Evolutionary conservation across 2,888 invertebrate genomes (phyloP).

Genomic region (Rhopalosiphum nymphaeae): DNA sequence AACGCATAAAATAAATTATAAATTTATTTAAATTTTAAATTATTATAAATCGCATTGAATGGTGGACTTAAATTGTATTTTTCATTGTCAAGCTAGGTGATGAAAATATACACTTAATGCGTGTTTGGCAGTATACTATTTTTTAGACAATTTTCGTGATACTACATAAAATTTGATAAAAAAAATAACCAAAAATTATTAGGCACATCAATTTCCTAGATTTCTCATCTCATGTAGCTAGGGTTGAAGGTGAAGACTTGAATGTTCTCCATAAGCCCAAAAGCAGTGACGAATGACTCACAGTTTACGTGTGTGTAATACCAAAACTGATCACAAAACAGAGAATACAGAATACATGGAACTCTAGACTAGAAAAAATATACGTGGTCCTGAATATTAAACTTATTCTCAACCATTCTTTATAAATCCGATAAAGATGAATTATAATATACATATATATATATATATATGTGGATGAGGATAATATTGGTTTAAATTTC

Average conservation of each 20-base stretch:
- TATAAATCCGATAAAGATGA: constrained; percentile 44
- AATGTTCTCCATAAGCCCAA: constrained; percentile 31
- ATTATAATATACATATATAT: constrained; percentile 13
- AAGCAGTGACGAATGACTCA: constrained; percentile 50
- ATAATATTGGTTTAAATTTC: constrained; percentile 25
- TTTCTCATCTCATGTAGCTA: not conserved
- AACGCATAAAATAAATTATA: not conserved
- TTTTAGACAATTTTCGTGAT: not conserved
- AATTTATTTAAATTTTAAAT: no score
- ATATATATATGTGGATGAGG: not conserved
- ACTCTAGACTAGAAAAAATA: not conserved
- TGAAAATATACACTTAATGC: not conserved
- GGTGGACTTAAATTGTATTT: not conserved
- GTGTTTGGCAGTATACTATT: not conserved
- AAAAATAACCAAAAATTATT: constrained; percentile 25
- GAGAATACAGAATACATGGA: not conserved
- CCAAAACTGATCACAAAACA: constrained; percentile 29
- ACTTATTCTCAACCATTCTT: constrained; percentile 3
- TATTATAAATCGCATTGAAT: not conserved
- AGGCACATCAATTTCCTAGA: constrained; percentile 29
- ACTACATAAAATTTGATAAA: not conserved
- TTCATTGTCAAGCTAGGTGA: no score
- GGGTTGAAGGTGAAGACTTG: not conserved
- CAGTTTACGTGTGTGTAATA: constrained; percentile 48
- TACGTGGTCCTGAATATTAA: constrained; percentile 48